Evolutionary conservation across 2,113 vertebrate species (phyloP), one percentile per base, ranked within the genome.

Genomic region (Lynx canadensis): DNA sequence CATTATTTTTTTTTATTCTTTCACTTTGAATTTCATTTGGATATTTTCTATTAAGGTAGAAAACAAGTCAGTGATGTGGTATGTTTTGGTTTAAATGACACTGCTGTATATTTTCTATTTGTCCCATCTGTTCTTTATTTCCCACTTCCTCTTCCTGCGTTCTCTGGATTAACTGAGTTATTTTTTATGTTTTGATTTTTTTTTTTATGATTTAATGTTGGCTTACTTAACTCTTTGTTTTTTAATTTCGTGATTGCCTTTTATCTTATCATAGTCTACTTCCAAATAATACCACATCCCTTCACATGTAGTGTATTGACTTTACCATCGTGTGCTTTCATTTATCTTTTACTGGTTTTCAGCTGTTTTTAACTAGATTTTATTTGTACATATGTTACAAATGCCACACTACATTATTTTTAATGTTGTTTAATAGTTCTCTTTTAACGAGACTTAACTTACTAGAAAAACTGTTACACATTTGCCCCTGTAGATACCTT

Each of bases 1-100:
- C 63, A 9, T 38, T n/a, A 48, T 60, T 85, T 94, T 65, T 36
- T 3, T 60, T 83, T 66, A 23, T 78, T 96, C 29, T 55, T 16
- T 93, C 65, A n/a, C 29, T 91, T 91, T 88, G 63, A 14, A 66
- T 68, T 87, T 83, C 69, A 52, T 93, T 95, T 48, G 23, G 27
- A 6, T 33, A 78, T 68, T 84, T 60, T 25, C 60, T 60, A 27
- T 38, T 33, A 78, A 87, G 50, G 12, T 86, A 50, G 65, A 86
- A 68, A 78, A 29, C 14, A 38, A 89, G 5, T 66, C 71, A 45
- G 16, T 89, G 31, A 63, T 74, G 50, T 74, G 13, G 23, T 84
- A n/a, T 86, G 48, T n/a, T 91, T 82, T 85, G 31, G 21, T 92
- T 69, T 73, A 66, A 33, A 5, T 71, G 52, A 41, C n/a, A 2